Base-by-base conservation (phyloP, 2,797 vertebrate species). In the Bradypodion ventrale region DNA sequence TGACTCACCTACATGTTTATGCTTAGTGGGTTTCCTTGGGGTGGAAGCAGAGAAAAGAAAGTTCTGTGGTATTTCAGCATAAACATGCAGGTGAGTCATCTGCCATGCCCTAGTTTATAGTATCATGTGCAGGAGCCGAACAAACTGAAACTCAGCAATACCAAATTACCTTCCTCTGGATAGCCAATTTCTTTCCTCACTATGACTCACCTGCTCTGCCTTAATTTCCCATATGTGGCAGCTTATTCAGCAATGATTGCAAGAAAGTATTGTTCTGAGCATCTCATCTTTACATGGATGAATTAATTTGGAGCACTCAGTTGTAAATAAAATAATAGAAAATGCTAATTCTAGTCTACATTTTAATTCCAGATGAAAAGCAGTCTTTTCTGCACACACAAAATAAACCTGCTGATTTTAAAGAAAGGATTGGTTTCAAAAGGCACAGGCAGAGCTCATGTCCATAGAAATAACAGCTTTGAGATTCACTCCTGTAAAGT, bases 311-410 rank as follows among this genome's bases (percentile, higher is more conserved):
- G 42, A 35, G n/a, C n/a, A 37, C 46, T 21, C 80, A 77, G 68
- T 75, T 86, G 69, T 80, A 63, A 23, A 40, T 27, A 23, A 44
- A 72, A 81, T 60, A n/a, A 56, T 4, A 42, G 74, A 82, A 49
- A 76, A 32, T 75, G 78, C 73, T 49, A 65, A 52, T 65, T 63
- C 46, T 35, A 56, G 15, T 19, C 44, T 73, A 52, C 80, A 42
- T 78, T 82, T 82, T 73, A 65, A 78, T 78, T 82, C 80, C 19
- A 49, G 75, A 78, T 44, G 75, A 78, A 65, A 60, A 82, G 65
- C 40, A 32, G 25, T 12, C 40, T 46, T 23, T 12, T 37, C 3
- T 68, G 60, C 29, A 52, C 5, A 73, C 12, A 23, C 32, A 79
- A 15, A 40, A 69, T 5, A 60, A 83, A 60, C 40, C n/a, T 77